These are phyloP conservation scores for Heteromurus nitidus DNA, from an alignment of 2,888 invertebrate species.

Conservation along the genomic window DNA sequence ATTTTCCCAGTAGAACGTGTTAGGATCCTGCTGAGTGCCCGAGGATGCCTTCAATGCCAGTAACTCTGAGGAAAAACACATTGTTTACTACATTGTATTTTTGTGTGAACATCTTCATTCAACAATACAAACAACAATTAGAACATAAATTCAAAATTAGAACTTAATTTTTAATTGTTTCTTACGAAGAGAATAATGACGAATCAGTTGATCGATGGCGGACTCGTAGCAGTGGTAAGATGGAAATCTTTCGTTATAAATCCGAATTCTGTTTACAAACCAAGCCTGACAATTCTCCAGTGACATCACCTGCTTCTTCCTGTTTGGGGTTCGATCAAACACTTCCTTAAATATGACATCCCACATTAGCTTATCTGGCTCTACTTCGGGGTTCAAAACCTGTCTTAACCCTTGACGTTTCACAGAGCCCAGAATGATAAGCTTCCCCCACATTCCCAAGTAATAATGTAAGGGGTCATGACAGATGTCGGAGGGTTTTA, in stretches of 20 bases:
- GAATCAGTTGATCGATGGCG: slow-evolving; percentile 11
- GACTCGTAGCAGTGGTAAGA: background rate
- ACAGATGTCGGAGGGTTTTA: background rate
- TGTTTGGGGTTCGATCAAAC: background rate
- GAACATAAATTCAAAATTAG: too few relatives aligned
- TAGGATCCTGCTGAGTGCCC: too few relatives aligned
- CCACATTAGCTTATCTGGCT: background rate
- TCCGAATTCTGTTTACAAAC: background rate
- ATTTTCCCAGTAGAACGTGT: too few relatives aligned
- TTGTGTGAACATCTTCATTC: too few relatives aligned
- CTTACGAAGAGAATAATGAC: slow-evolving; percentile 7
- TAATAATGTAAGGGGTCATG: background rate
- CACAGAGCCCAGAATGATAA: slow-evolving; percentile 7
- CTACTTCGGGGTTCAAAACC: background rate
- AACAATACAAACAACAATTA: too few relatives aligned
- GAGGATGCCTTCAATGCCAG: too few relatives aligned
- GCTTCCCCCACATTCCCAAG: slow-evolving; percentile 25
- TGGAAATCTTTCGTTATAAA: background rate
- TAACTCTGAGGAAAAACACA: too few relatives aligned
- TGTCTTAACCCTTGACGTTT: background rate
- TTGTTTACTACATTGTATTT: too few relatives aligned
- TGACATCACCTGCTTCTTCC: background rate
- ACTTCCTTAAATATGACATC: background rate
- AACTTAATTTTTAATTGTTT: too few relatives aligned
- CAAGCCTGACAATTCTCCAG: background rate